Evolutionary conservation across 1,140 invertebrate genomes (phyloP), one percentile per base, ranked within the genome.

Genomic region (Doryteuthis pealeii): DNA sequence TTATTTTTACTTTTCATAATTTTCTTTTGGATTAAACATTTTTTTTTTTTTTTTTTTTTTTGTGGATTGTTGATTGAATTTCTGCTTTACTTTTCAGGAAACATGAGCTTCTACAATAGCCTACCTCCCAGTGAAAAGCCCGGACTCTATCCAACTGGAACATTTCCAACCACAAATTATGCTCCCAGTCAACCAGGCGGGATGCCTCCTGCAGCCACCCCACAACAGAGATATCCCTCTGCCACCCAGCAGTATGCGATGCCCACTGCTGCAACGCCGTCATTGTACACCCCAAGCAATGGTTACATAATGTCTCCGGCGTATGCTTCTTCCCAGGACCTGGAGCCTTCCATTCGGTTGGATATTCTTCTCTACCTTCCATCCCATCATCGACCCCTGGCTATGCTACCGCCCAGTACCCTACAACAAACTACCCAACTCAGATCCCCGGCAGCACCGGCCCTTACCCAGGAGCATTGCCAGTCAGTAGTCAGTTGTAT

Each of bases 401-500:
- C 18, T 68, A 68, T 68, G n/a, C 66, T 68, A 31, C 66, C 66
- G 32, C 30, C 66, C 66, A 68, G 28, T 68, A 68, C 30, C 30
- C 66, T 32, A 68, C 66, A 18, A 12, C 28, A 31, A 68, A 33
- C 32, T 68, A 30, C 32, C 30, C n/a, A 68, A 68, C 66, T 31
- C 66, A 68, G 66, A 18, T 68, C 6, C 30, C 66, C 8, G 66
- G 66, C 22, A 68, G 66, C 31, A 68, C 8, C 30, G 30, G n/a
- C 18, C 30, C 30, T 22, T 68, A 68, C 22, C 30, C 66, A 68
- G 66, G 66, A 26, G 66, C n/a, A 26, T 31, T 68, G 32, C 66
- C 66, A 30, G 30, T 68, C 66, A 68, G 66, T 33, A 68, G 66
- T 30, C 66, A 68, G 32, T 68, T 68, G 66, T 68, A 68, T 68